These are phyloP conservation scores for Scophthalmus maximus DNA, from an alignment of 2,113 vertebrate species.

Conservation along the genomic window DNA sequence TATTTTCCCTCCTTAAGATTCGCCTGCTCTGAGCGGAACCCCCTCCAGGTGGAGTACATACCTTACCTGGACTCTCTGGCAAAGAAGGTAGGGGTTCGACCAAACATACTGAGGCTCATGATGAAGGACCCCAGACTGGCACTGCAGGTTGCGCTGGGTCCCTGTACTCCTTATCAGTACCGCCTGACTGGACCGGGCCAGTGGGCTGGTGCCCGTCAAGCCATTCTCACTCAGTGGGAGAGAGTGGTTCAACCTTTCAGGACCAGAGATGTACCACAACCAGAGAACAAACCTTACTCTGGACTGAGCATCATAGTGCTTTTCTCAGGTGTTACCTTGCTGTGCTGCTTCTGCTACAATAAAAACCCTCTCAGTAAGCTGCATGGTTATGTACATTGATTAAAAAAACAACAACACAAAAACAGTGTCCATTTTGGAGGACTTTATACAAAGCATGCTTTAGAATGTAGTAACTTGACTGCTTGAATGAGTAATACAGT, in stretches of 20 bases:
- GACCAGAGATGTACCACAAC: slow-evolving; percentile 75
- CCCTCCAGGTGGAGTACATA: slow-evolving; percentile 82
- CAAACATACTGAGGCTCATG: slow-evolving; percentile 82
- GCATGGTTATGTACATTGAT: background rate
- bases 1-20: slow-evolving; percentile 39
- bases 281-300: slow-evolving; percentile 19
- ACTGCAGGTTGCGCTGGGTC: slow-evolving; percentile 84
- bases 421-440: background rate
- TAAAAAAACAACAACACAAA: too few species aligned
- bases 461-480: background rate
- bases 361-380: background rate
- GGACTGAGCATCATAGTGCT: slow-evolving; percentile 3
- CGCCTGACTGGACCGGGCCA: slow-evolving; percentile 86
- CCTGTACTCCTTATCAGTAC: slow-evolving; percentile 90
- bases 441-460: background rate
- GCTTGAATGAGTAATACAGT: background rate
- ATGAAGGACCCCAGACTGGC: slow-evolving; percentile 85
- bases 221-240: slow-evolving; percentile 91
- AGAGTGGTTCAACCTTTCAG: slow-evolving; percentile 83
- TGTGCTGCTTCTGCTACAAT: slow-evolving; percentile 36
- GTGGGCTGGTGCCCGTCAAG: slow-evolving; percentile 87
- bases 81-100: slow-evolving; percentile 78
- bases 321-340: slow-evolving; percentile 27
- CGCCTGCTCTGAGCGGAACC: slow-evolving; percentile 66
- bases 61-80: slow-evolving; percentile 86